These are phyloP conservation scores for Drosophila orosa DNA, from an alignment of 1,140 invertebrate genomes.

Conservation along the genomic window DNA sequence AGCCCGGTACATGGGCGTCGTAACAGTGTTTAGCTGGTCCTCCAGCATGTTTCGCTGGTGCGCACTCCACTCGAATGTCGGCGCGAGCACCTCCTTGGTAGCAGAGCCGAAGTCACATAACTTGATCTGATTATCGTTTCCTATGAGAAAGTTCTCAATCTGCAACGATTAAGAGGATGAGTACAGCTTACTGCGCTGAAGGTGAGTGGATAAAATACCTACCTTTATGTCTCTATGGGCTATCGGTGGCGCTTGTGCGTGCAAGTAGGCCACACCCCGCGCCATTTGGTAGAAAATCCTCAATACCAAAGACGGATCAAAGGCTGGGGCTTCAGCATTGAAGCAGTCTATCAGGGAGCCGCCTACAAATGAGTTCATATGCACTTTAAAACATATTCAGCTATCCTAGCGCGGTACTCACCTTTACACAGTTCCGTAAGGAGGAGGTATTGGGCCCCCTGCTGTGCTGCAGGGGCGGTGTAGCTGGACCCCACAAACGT, in stretches of 20 bases:
- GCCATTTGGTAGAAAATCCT: slow-evolving; percentile 96
- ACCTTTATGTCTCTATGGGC: slow-evolving; percentile 94
- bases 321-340: slow-evolving; percentile 86
- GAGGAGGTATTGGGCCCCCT: slow-evolving; percentile 89
- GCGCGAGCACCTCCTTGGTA: slow-evolving; percentile 92
- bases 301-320: slow-evolving; percentile 91
- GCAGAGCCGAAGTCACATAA: slow-evolving; percentile 99
- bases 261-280: slow-evolving; percentile 96
- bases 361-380: slow-evolving; percentile 82
- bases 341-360: slow-evolving; percentile 93
- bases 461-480: slow-evolving; percentile 87
- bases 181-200: not conserved
- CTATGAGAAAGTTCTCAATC: slow-evolving; percentile 87
- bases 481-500: slow-evolving; percentile 91
- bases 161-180: slow-evolving; percentile 86
- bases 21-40: slow-evolving; percentile 92
- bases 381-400: not conserved
- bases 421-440: slow-evolving; percentile 90
- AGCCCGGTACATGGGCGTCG: slow-evolving; percentile 95
- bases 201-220: not conserved
- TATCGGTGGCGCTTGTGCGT: slow-evolving; percentile 94
- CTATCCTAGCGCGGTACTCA: slow-evolving; percentile 21
- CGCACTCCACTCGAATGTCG: slow-evolving; percentile 95
- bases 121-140: slow-evolving; percentile 93
- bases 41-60: slow-evolving; percentile 96